These are phyloP conservation scores for Avahi laniger DNA, from an alignment of 2,797 vertebrate genomes.

Conservation along the genomic window DNA sequence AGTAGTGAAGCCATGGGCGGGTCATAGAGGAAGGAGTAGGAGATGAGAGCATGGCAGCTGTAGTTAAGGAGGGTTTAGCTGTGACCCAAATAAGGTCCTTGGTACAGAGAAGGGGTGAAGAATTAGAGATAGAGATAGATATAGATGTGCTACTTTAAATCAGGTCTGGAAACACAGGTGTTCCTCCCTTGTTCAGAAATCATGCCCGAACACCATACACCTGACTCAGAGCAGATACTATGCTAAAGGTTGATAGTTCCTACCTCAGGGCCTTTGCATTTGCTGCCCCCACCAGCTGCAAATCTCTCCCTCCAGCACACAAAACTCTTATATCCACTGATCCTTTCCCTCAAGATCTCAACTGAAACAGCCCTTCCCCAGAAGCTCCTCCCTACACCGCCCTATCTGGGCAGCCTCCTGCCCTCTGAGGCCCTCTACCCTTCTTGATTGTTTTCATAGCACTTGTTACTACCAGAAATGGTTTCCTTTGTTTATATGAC, in stretches of 20 bases:
- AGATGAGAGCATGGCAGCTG: neutral
- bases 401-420: neutral
- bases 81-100: slow-evolving; percentile 36
- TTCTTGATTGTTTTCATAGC: neutral
- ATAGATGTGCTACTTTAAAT: neutral
- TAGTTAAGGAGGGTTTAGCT: neutral
- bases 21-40: slow-evolving; percentile 32
- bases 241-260: neutral
- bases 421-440: neutral
- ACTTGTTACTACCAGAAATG: neutral
- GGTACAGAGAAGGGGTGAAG: neutral
- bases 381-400: neutral
- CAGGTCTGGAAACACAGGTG: neutral
- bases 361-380: neutral
- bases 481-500: slow-evolving; percentile 43
- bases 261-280: neutral
- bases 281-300: neutral
- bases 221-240: neutral
- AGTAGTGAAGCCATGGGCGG: slow-evolving; percentile 15
- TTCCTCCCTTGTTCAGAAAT: neutral
- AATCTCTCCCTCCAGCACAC: neutral
- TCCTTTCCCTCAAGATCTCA: neutral
- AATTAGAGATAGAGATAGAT: neutral
- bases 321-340: neutral
- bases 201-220: neutral